These are phyloP conservation scores for Epizoanthus scotinus DNA, from an alignment of 92 coral and sea anemone genomes.

Conservation along the genomic window DNA sequence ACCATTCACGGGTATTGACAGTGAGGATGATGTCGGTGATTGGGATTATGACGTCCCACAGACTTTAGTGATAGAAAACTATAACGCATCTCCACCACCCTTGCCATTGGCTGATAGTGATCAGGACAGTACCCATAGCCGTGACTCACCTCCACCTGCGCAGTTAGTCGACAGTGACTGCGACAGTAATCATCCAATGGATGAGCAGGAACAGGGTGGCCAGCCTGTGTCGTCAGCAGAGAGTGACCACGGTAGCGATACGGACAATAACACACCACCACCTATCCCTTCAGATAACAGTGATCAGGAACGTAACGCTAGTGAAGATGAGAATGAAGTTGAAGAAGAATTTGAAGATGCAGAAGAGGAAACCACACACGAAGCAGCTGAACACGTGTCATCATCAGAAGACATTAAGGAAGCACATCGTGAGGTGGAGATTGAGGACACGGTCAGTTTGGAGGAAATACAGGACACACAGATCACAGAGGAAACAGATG, in stretches of 20 bases:
- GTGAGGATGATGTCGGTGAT: constrained; percentile 25
- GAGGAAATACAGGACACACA: not conserved
- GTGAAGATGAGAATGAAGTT: not conserved
- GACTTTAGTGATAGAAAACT: not conserved
- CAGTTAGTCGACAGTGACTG: constrained; percentile 30
- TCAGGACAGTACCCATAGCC: constrained; percentile 7
- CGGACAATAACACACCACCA: not conserved
- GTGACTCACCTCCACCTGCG: constrained; percentile 11
- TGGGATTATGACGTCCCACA: constrained; percentile 36
- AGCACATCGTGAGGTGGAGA: constrained; percentile 10
- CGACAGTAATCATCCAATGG: constrained; percentile 22
- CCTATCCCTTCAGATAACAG: not conserved
- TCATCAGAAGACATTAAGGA: not conserved
- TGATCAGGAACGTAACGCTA: constrained; percentile 5
- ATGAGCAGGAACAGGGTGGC: constrained; percentile 21
- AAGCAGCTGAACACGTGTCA: not conserved
- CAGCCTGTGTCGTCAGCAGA: not conserved
- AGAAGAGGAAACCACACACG: constrained; percentile 17
- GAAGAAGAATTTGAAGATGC: constrained; percentile 34
- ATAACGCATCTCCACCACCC: constrained; percentile 22
- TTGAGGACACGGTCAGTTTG: not conserved
- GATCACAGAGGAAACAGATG: constrained; percentile 27
- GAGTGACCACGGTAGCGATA: constrained; percentile 2
- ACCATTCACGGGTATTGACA: constrained; percentile 18
- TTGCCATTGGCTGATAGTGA: constrained; percentile 32